phyloP scores from a whole-genome alignment of 2,797 vertebrate genomes.

The Acropternis orthonyx region DNA sequence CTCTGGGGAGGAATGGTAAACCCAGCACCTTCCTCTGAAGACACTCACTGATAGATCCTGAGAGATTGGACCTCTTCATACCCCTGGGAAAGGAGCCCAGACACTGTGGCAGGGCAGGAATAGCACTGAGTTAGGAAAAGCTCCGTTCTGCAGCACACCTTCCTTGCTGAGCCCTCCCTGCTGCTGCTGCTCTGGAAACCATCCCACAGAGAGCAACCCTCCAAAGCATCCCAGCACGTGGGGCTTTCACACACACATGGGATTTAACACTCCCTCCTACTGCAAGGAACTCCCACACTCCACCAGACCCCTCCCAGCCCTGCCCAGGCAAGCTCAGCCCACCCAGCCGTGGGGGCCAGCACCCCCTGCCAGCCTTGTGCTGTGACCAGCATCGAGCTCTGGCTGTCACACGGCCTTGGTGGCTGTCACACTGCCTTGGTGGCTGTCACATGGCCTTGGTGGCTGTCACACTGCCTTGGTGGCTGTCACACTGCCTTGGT shows the following conservation, averaged over 20 bases:
- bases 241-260: not conserved
- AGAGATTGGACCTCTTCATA: not conserved
- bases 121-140: not conserved
- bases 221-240: rapidly evolving
- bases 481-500: too few relatives aligned
- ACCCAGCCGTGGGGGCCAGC: not conserved
- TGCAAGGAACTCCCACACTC: not conserved
- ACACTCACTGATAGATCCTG: not conserved
- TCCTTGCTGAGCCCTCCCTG: not conserved
- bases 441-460: too few relatives aligned
- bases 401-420: not conserved
- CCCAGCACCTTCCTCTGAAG: not conserved
- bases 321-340: not conserved
- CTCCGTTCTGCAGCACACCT: not conserved
- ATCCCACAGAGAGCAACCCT: not conserved
- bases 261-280: not conserved
- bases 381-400: too few relatives aligned
- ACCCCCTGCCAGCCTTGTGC: not conserved
- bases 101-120: not conserved
- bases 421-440: too few relatives aligned
- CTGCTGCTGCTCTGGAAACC: not conserved
- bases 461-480: too few relatives aligned
- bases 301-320: not conserved
- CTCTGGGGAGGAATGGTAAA: not conserved
- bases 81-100: not conserved